Evolutionary conservation across 2,113 vertebrate species (phyloP).

Genomic region (Mormyrus lacerda): DNA sequence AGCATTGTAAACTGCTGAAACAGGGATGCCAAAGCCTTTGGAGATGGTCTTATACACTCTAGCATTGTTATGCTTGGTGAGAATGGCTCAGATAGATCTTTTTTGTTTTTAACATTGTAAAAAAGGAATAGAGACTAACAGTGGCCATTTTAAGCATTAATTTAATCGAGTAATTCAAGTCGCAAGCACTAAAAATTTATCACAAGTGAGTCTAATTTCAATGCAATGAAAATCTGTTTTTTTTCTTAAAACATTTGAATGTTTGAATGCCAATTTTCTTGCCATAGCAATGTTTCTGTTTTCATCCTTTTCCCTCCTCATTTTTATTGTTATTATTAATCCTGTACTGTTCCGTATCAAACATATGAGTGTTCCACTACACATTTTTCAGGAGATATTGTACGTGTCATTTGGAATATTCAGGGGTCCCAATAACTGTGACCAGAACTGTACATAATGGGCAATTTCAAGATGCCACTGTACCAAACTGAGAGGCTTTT

Average conservation of each 20-base stretch:
- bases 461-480: background rate
- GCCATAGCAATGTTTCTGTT: background rate
- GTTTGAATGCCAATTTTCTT: background rate
- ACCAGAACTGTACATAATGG: background rate
- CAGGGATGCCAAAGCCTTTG: background rate
- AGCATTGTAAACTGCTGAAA: background rate
- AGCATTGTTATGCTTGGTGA: background rate
- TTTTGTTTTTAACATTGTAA: background rate
- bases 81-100: background rate
- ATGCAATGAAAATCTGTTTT: background rate
- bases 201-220: background rate
- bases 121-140: background rate
- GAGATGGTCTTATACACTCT: background rate
- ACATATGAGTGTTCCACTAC: background rate
- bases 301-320: background rate
- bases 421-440: background rate
- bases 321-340: background rate
- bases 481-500: background rate
- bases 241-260: background rate
- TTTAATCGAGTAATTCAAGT: background rate
- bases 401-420: background rate
- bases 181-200: background rate
- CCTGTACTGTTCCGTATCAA: background rate
- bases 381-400: background rate
- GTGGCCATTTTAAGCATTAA: background rate